Evolutionary conservation across 2,797 vertebrate species (phyloP).

Genomic region (Thalassophryne amazonica): DNA sequence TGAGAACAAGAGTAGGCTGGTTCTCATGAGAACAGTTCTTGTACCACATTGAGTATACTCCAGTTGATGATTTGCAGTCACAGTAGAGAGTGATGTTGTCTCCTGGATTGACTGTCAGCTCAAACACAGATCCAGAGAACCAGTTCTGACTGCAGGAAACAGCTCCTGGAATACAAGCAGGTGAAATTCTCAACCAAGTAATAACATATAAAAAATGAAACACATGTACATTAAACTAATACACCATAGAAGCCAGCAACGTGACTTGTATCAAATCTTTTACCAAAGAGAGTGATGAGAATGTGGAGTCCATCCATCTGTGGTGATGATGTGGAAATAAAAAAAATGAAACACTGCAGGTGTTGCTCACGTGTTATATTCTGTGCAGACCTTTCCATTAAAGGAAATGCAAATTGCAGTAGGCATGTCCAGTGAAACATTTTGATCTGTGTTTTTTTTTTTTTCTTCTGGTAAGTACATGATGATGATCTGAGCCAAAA

Average conservation of each 20-base stretch:
- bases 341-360: neutral
- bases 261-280: neutral
- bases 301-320: constrained; percentile 1
- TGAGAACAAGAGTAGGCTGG: constrained; percentile 29
- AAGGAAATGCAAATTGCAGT: neutral
- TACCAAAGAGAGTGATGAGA: constrained; percentile 17
- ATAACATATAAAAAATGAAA: neutral
- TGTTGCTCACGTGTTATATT: neutral
- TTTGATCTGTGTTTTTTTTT: no score
- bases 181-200: neutral
- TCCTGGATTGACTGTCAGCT: constrained; percentile 18
- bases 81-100: constrained; percentile 49
- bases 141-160: neutral
- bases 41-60: constrained; percentile 33
- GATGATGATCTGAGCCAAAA: no score
- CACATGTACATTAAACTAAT: neutral
- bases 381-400: neutral
- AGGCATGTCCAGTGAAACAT: constrained; percentile 21
- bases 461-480: no score
- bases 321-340: neutral
- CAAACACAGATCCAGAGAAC: constrained; percentile 6
- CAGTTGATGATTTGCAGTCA: constrained; percentile 5
- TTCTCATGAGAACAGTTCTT: constrained; percentile 48
- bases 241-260: neutral
- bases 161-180: constrained; percentile 11